phyloP scores from a whole-genome alignment of 1,140 invertebrate genomes.

The Bradysia coprophila region DNA sequence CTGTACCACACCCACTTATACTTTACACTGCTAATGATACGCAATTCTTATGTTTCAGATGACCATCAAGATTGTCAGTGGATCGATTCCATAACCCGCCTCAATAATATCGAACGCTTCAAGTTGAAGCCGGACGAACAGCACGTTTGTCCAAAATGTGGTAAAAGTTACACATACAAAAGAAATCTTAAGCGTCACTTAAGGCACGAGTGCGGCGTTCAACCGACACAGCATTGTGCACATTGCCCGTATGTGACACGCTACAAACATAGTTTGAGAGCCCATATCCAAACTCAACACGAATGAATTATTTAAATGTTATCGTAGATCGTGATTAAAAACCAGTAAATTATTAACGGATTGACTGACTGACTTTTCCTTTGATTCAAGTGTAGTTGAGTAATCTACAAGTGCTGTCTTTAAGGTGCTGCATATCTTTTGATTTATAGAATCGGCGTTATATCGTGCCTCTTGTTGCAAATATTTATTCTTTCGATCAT shows the following conservation, averaged over 20 bases:
- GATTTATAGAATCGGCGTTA: too few species aligned
- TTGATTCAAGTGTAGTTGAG: too few species aligned
- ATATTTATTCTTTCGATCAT: too few species aligned
- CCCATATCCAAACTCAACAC: slow-evolving; percentile 25
- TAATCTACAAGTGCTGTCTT: too few species aligned
- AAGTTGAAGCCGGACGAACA: too few species aligned
- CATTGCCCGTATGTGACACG: slow-evolving; percentile 33
- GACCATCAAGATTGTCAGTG: too few species aligned
- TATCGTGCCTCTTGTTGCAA: too few species aligned
- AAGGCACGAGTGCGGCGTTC: slow-evolving; percentile 32
- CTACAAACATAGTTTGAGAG: slow-evolving; percentile 31
- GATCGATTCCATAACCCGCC: slow-evolving; percentile 18
- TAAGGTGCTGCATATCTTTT: too few species aligned
- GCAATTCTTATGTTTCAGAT: neutral
- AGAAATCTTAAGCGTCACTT: slow-evolving; percentile 32
- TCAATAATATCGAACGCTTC: slow-evolving; percentile 18
- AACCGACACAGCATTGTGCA: slow-evolving; percentile 34
- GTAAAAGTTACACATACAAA: slow-evolving; percentile 36
- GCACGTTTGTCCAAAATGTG: slow-evolving; percentile 30
- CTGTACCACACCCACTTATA: too few species aligned
- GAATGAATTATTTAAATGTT: neutral
- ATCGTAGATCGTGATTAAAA: slow-evolving; percentile 4
- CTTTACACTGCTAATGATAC: too few species aligned
- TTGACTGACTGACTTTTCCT: too few species aligned
- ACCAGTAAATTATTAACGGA: too few species aligned